Conservation (phyloP, 2,888 invertebrate species). For the Colletes collaris region DNA sequence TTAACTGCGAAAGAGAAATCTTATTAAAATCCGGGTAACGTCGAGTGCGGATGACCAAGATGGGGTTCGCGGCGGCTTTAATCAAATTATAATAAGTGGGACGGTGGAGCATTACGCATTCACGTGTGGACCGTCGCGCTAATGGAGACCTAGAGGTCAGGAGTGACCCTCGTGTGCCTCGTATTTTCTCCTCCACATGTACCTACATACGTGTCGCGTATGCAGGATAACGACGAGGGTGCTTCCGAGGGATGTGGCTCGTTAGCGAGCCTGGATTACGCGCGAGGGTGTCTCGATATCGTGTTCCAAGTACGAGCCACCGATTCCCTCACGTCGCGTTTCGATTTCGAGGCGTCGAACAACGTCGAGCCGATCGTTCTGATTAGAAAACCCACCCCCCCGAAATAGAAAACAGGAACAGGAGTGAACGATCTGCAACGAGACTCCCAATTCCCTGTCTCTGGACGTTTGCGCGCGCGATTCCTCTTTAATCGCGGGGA, state of each 20-base stretch:
- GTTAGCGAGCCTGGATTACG: constrained; percentile 24
- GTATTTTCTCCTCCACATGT: constrained; percentile 44
- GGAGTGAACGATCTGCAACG: no score
- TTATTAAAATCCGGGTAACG: constrained; percentile 62
- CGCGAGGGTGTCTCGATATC: neutral
- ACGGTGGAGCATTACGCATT: constrained; percentile 68
- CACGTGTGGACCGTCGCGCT: constrained; percentile 65
- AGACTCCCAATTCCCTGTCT: neutral
- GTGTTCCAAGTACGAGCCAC: constrained; percentile 8
- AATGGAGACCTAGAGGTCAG: constrained; percentile 70
- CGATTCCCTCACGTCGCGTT: neutral
- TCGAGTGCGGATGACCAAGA: constrained; percentile 53
- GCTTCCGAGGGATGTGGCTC: constrained; percentile 24
- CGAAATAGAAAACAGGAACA: no score
- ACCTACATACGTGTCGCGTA: neutral
- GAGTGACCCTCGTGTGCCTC: constrained; percentile 58
- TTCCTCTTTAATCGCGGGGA: no score
- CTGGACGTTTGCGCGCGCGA: no score
- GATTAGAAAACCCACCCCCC: no score
- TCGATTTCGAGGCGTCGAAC: no score
- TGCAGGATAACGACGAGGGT: constrained; percentile 12
- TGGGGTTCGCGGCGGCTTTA: constrained; percentile 61
- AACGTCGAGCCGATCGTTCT: no score
- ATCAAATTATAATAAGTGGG: constrained; percentile 75
- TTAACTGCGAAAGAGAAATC: constrained; percentile 62